Evolutionary conservation across 2,113 vertebrate genomes (phyloP).

Genomic region (Melanocharis versteri): DNA sequence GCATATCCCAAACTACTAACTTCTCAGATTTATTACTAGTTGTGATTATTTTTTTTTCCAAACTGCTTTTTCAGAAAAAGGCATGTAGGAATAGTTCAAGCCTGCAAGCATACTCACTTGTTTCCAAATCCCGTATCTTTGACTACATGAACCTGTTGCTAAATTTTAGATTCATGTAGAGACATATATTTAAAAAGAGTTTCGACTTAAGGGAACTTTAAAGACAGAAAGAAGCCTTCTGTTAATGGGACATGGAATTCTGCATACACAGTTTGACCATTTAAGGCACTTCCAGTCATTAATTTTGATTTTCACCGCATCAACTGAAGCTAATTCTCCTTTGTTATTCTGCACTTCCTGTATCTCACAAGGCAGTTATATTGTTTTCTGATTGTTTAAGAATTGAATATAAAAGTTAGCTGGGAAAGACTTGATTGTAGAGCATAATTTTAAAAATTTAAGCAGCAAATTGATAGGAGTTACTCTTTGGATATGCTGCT

Average conservation of each 20-base stretch:
- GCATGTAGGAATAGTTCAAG: background rate
- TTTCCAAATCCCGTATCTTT: background rate
- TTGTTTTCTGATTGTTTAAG: background rate
- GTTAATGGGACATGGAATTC: background rate
- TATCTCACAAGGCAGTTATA: background rate
- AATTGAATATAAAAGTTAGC: background rate
- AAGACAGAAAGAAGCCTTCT: background rate
- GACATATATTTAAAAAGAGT: background rate
- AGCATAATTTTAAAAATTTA: background rate
- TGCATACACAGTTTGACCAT: background rate
- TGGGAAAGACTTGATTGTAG: background rate
- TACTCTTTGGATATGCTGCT: background rate
- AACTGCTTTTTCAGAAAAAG: background rate
- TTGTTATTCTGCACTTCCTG: background rate
- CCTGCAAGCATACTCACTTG: rapidly evolving
- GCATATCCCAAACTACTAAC: background rate
- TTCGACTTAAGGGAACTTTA: background rate
- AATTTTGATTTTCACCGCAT: background rate
- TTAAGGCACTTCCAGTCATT: background rate
- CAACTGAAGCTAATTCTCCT: background rate
- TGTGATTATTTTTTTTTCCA: background rate
- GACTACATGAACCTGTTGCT: background rate
- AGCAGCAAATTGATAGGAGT: background rate
- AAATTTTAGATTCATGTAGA: background rate
- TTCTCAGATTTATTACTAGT: background rate